A percentile compares a stretch with the other conserved stretches of the same genome.
Conservation (phyloP, 2,797 vertebrate genomes). For the Macropodus opercularis region DNA sequence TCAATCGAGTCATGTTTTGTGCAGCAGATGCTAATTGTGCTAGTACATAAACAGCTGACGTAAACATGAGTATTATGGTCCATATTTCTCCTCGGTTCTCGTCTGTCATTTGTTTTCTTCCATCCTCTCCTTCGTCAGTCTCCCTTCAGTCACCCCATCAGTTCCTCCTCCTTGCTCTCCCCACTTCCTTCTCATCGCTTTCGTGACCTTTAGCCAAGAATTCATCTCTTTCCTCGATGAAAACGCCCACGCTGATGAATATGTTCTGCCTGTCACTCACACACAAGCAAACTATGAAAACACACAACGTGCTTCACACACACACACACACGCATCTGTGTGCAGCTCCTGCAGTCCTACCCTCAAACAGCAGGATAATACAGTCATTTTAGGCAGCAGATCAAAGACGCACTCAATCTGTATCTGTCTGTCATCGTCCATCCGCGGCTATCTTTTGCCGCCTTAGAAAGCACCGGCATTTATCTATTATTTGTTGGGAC, state of each 20-base stretch:
- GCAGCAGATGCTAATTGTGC: constrained; percentile 4
- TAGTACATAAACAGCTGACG: not conserved
- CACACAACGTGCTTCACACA: not conserved
- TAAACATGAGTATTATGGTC: not conserved
- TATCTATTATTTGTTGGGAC: constrained; percentile 53
- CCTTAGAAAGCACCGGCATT: constrained; percentile 44
- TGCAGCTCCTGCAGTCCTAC: constrained; percentile 13
- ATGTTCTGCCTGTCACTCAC: constrained; percentile 45
- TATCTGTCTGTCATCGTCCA: constrained; percentile 28
- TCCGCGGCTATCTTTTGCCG: constrained; percentile 51
- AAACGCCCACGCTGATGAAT: constrained; percentile 44
- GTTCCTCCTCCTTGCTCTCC: not conserved
- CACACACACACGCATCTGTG: not conserved
- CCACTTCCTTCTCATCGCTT: constrained; percentile 28
- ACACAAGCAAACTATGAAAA: not conserved
- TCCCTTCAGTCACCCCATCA: constrained; percentile 7
- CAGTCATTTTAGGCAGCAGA: constrained; percentile 50
- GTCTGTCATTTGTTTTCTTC: not conserved
- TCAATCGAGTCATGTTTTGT: not conserved
- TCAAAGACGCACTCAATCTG: constrained; percentile 49
- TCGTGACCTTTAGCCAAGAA: constrained; percentile 43
- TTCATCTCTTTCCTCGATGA: constrained; percentile 32
- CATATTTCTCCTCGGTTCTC: not conserved
- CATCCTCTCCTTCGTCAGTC: not conserved
- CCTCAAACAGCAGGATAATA: constrained; percentile 36